A percentile compares a stretch with the other conserved stretches of the same genome.
Evolutionary conservation across 2,797 vertebrate species (phyloP).

Genomic region (Sebastes taczanowskii): DNA sequence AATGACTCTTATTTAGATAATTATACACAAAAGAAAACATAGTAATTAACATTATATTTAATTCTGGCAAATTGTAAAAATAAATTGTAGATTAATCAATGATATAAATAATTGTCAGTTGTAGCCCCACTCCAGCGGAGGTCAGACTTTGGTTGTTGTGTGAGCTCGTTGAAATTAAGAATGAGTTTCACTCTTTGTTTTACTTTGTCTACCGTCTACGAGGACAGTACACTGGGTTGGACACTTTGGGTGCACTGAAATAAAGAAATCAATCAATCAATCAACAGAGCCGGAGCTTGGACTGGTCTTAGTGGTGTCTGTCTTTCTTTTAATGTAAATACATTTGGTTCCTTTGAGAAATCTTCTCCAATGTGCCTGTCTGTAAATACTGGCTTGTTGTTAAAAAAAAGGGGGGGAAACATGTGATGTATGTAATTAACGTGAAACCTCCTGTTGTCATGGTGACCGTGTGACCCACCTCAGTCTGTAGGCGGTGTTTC

Average conservation of each 20-base stretch:
- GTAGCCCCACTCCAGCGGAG: background rate
- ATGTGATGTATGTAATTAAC: background rate
- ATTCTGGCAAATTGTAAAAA: background rate
- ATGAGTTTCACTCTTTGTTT: background rate
- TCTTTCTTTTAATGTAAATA: background rate
- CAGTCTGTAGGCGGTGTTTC: conserved; percentile 88
- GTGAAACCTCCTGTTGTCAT: conserved; percentile 37
- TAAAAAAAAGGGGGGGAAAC: background rate
- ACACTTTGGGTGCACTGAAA: background rate
- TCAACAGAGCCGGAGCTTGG: background rate
- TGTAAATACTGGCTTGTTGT: background rate
- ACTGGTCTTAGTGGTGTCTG: background rate
- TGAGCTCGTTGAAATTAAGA: background rate
- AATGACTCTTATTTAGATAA: no score
- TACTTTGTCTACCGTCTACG: background rate
- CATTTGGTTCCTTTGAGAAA: background rate
- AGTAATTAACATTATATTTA: no score
- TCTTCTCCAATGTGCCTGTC: background rate
- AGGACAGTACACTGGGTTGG: background rate
- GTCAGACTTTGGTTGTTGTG: background rate
- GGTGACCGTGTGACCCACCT: conserved; percentile 82
- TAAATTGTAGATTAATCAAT: background rate
- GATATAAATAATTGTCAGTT: background rate
- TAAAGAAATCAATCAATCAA: background rate
- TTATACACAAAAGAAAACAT: no score